Evolutionary conservation across 35 echinoderm and acorn worm genomes (phyloP), one percentile per base, ranked within the genome.

Genomic region (Acanthaster planci): DNA sequence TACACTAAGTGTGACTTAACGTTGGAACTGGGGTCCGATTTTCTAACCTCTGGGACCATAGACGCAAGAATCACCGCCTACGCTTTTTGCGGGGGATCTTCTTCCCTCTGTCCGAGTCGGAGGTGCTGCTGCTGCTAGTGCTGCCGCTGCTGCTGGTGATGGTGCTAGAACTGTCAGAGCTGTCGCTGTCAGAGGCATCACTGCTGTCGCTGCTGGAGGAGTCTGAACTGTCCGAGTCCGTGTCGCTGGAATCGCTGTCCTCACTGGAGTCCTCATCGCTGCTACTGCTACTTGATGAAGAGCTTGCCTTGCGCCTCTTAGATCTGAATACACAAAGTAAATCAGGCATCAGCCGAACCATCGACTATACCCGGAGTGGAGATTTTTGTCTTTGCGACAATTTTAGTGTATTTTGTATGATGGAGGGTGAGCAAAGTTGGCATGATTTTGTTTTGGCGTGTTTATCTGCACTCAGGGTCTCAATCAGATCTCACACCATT

Each of bases 71-170:
- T 86, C 75, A 86, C 5, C 84, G 75, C 77, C 77, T 77, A 31
- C 84, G 64, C 47, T 86, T 86, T 77, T 86, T 86, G 67, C 84
- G 84, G 37, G 84, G 67, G 30, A 86, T 68, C 17, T 68, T 78
- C 30, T 86, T 76, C 31, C 84, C 78, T 23, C 84, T 86, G 84
- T 86, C 75, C 9, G 37, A 35, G 16, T 77, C 47, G 7, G 77
- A 86, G 31, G 42, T 76, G 47, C 67, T 77, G 75, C 67, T 78
- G 75, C 50, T 51, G 26, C 67, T 86, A 3, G 10, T 22, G 30
- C 19, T 67, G 30, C 23, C 59, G 30, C 59, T 72, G 0, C 23
- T 72, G 34, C 34, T 34, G 34, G 14, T 34, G 34, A 0, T 36
- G 14, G 64, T 72, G 9, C 42, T 47, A 12, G 77, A 86, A 17